These are phyloP conservation scores for Crossoptilon crossoptilon DNA, from an alignment of 2,797 vertebrate species.

Conservation along the genomic window DNA sequence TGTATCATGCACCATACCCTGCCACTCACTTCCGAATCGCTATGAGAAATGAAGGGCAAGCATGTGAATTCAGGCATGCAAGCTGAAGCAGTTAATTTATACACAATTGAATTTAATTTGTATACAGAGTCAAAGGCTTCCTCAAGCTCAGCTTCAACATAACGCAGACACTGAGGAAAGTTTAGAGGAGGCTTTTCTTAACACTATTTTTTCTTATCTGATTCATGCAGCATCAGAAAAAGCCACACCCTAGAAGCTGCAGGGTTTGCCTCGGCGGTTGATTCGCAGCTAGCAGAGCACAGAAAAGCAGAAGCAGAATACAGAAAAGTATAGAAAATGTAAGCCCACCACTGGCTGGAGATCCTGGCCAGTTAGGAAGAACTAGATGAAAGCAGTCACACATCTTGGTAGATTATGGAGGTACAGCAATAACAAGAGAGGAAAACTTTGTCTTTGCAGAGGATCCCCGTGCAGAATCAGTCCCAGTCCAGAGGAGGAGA, in stretches of 20 bases:
- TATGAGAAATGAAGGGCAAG: slow-evolving; percentile 46
- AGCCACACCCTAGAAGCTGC: slow-evolving; percentile 79
- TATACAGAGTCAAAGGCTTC: slow-evolving; percentile 48
- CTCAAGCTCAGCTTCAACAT: slow-evolving; percentile 46
- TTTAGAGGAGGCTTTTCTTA: slow-evolving; percentile 63
- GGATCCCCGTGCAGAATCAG: slow-evolving; percentile 73
- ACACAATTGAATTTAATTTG: slow-evolving; percentile 27
- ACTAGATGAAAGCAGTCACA: slow-evolving; percentile 99
- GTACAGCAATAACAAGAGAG: slow-evolving; percentile 60
- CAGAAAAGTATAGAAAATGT: slow-evolving; percentile 75
- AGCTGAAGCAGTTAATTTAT: slow-evolving; percentile 32
- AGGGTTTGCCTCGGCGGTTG: slow-evolving; percentile 56
- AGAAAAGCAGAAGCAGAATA: slow-evolving; percentile 76
- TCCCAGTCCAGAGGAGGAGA: slow-evolving; percentile 61
- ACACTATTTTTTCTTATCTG: slow-evolving; percentile 70
- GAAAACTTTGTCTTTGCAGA: slow-evolving; percentile 67
- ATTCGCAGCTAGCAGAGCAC: slow-evolving; percentile 68
- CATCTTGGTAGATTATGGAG: slow-evolving; percentile 86
- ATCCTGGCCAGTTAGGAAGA: slow-evolving; percentile 97
- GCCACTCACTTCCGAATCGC: neutral
- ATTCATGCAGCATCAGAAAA: slow-evolving; percentile 74
- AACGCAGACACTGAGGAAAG: neutral
- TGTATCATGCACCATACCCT: slow-evolving; percentile 57
- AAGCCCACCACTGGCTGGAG: slow-evolving; percentile 93
- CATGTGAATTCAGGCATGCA: slow-evolving; percentile 68